These are phyloP conservation scores for Tipula confusa DNA, from an alignment of 2,888 invertebrate species.

Conservation along the genomic window DNA sequence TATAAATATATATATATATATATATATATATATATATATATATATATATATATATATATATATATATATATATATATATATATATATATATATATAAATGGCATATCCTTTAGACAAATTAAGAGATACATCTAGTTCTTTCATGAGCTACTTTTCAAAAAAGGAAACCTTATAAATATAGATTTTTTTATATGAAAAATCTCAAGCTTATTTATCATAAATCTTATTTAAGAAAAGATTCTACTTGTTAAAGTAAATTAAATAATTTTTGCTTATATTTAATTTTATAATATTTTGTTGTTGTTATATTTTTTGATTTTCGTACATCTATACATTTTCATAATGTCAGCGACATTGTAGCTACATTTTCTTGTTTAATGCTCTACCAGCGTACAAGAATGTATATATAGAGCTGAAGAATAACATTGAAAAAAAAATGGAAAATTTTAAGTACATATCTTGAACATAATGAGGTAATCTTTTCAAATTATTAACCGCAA, in stretches of 20 bases:
- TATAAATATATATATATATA: too few relatives aligned
- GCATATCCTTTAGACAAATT: too few relatives aligned
- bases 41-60: too few relatives aligned
- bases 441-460: not conserved
- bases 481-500: not conserved
- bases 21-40: too few relatives aligned
- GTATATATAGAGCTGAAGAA: not conserved
- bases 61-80: too few relatives aligned
- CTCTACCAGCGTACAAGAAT: too few relatives aligned
- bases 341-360: not conserved
- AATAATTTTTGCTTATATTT: conserved; percentile 6
- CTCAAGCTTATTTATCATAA: conserved; percentile 20
- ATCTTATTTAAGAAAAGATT: conserved; percentile 12
- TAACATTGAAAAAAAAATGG: not conserved
- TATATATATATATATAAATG: too few relatives aligned
- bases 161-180: not conserved
- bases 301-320: not conserved
- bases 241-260: conserved; percentile 3
- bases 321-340: not conserved
- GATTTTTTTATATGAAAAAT: not conserved
- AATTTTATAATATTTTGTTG: not conserved
- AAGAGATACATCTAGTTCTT: too few relatives aligned
- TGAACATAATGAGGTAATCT: not conserved
- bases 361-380: not conserved
- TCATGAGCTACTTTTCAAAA: too few relatives aligned